Evolutionary conservation across 2,113 vertebrate species (phyloP).

Genomic region (Callocephalon fimbriatum): DNA sequence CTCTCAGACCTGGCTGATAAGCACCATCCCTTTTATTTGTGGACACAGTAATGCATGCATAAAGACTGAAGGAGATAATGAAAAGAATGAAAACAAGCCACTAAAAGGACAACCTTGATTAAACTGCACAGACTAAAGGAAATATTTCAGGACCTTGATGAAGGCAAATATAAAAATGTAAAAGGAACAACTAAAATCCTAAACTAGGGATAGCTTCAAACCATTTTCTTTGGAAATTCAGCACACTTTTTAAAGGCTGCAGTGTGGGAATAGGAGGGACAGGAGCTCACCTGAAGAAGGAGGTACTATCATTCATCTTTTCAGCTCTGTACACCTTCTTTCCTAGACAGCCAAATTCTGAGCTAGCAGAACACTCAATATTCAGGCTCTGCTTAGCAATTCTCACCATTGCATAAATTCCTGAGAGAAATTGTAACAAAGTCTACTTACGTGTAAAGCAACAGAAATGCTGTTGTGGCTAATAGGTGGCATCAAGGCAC

Average conservation of each 20-base stretch:
- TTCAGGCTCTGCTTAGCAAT: not conserved
- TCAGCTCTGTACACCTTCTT: not conserved
- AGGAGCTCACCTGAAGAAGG: not conserved
- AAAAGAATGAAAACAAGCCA: not conserved
- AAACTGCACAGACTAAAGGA: not conserved
- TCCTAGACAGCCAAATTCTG: not conserved
- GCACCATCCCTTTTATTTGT: not conserved
- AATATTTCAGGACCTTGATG: not conserved
- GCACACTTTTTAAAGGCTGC: not conserved
- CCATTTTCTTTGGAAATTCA: not conserved
- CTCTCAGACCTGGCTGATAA: not conserved
- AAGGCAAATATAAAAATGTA: not conserved
- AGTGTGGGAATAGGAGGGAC: not conserved
- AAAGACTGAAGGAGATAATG: not conserved
- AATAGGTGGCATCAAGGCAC: not conserved
- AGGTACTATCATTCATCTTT: not conserved
- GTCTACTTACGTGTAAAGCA: not conserved
- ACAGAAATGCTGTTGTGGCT: not conserved
- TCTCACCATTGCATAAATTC: not conserved
- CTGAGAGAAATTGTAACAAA: not conserved
- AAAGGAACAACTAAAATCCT: not conserved
- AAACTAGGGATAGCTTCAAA: not conserved
- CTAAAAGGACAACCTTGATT: not conserved
- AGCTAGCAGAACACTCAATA: not conserved
- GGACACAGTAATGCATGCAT: not conserved